Conservation (phyloP, 2,888 invertebrate genomes). For the Erannis defoliaria region DNA sequence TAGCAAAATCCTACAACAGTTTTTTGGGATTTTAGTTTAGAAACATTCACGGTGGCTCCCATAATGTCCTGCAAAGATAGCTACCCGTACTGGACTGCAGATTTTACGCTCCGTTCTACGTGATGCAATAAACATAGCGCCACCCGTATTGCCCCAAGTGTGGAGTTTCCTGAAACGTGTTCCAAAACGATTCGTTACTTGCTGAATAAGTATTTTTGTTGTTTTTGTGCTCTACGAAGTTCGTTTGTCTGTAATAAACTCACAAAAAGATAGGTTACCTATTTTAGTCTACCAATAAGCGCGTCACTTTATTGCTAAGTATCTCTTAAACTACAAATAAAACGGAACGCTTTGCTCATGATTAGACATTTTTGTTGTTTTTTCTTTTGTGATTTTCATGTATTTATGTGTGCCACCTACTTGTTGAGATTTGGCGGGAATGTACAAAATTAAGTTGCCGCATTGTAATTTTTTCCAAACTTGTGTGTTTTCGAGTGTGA, state of each 20-base stretch:
- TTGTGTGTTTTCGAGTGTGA: too few relatives aligned
- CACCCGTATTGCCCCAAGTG: slow-evolving; percentile 1
- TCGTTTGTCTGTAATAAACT: slow-evolving; percentile 1
- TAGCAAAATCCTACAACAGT: neutral
- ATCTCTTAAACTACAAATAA: too few relatives aligned
- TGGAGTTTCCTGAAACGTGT: slow-evolving; percentile 6
- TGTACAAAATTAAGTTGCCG: too few relatives aligned
- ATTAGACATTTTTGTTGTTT: too few relatives aligned
- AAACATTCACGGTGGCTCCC: neutral
- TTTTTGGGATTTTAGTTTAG: neutral
- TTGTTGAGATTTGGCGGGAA: too few relatives aligned
- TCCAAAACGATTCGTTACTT: slow-evolving; percentile 1
- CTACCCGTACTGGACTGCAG: slow-evolving; percentile 1
- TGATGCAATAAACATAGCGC: slow-evolving; percentile 26
- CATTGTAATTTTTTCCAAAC: too few relatives aligned
- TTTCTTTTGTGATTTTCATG: too few relatives aligned
- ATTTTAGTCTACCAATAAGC: too few relatives aligned
- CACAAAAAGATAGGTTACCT: too few relatives aligned
- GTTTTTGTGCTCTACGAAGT: neutral
- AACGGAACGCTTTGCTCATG: too few relatives aligned
- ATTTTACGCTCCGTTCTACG: slow-evolving; percentile 26
- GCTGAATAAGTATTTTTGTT: neutral
- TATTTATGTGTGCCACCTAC: too few relatives aligned
- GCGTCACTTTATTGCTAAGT: too few relatives aligned
- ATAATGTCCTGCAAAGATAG: neutral